Evolutionary conservation across 2,113 vertebrate species (phyloP).

Genomic region (Anser cygnoides): DNA sequence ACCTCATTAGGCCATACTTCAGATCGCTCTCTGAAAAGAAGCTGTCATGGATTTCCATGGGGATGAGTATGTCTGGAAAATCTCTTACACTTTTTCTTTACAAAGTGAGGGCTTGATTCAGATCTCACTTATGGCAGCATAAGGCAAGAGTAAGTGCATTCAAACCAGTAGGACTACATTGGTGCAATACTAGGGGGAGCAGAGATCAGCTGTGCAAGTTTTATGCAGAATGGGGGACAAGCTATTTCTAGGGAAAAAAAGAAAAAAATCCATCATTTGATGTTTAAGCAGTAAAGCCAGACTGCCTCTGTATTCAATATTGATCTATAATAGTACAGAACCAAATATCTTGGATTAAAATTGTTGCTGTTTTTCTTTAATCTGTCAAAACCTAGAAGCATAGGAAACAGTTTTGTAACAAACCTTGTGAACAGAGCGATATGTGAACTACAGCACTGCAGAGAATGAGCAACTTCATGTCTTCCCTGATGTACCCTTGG

Average conservation of each 20-base stretch:
- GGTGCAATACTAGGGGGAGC: not conserved
- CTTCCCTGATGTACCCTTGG: not conserved
- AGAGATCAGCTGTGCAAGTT: rapidly evolving
- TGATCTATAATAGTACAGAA: not conserved
- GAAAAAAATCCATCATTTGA: not conserved
- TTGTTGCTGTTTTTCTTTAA: not conserved
- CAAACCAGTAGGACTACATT: not conserved
- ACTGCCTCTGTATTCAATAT: not conserved
- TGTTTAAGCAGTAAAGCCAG: not conserved
- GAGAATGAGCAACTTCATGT: not conserved
- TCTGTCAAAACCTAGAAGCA: not conserved
- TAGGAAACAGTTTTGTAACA: not conserved
- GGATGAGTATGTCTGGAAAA: slow-evolving; percentile 81
- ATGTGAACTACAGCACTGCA: not conserved
- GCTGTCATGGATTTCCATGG: slow-evolving; percentile 86
- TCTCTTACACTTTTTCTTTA: slow-evolving; percentile 3
- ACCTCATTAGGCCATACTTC: slow-evolving; percentile 80
- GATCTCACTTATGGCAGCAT: not conserved
- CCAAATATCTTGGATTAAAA: not conserved
- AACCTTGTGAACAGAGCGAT: not conserved
- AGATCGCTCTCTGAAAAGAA: slow-evolving; percentile 78
- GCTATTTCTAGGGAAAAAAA: not conserved
- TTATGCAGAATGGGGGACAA: not conserved
- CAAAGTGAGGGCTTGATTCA: not conserved
- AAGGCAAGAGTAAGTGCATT: not conserved